Evolutionary conservation across 2,888 invertebrate species (phyloP), one percentile per base, ranked within the genome.

Genomic region (Protonemura montana): DNA sequence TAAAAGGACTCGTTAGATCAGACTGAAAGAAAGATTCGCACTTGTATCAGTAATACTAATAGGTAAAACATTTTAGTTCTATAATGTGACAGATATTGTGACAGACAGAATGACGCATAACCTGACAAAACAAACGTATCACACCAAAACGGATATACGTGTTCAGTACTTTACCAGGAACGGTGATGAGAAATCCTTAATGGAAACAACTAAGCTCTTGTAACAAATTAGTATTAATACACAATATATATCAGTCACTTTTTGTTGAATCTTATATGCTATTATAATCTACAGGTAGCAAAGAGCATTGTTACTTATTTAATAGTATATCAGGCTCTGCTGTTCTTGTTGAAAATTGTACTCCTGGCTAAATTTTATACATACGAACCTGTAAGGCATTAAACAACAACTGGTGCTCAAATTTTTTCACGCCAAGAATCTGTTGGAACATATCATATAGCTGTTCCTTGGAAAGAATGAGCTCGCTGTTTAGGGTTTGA

Each of bases 391-490:
- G 96, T 91, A 99, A 94, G 89, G 99, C 99, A 93, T 99, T 99
- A 93, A 98, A 99, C 87, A 99, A 94, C 90, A 99, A 95, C 93
- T 99, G 99, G 92, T 99, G 99, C 92, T 99, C 99, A 92, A 99
- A 99, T 92, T 99, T 99, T 93, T 99, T 99, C 86, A 99, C 97
- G 86, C 97, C 97, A 88, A 99, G 93, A 89, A 99, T 98, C 92
- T 99, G 99, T 92, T 99, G 99, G 92, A 99, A 99, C 98, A 99
- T 99, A 92, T 99, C 99, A 92, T 98, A 99, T 16, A 99, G 94
- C 91, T 99, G 99, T 91, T 99, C 99, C 93, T 99, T 99, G 89
- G 98, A 98, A 89, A 99, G 94, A 90, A 99, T 98, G 89, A 97
- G 94, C 92, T 99, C 99, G 85, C 97, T 98, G 92, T 97, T 99